phyloP scores from a whole-genome alignment of 1,140 invertebrate genomes.

The Littorina saxatilis region DNA sequence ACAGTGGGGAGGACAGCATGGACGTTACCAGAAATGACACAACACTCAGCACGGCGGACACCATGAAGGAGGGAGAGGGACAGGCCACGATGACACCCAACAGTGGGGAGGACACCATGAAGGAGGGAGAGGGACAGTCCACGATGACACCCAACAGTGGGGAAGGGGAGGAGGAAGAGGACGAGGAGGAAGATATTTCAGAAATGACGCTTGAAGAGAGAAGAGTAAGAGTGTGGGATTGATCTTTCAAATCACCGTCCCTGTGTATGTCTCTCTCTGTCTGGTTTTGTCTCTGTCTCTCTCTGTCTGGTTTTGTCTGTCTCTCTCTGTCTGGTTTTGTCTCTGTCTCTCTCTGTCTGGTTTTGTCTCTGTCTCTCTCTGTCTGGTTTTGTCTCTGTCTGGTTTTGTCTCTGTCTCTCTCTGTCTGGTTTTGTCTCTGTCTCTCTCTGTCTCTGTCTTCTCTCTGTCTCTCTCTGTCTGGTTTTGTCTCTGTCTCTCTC shows the following conservation, averaged over 20 bases:
- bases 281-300: neutral
- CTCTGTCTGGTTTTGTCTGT: neutral
- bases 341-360: neutral
- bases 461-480: too few relatives aligned
- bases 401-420: neutral
- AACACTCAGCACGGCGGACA: too few relatives aligned
- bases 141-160: too few relatives aligned
- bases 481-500: too few relatives aligned
- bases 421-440: too few relatives aligned
- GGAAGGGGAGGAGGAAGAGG: slow-evolving; percentile 19
- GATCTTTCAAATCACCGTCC: neutral
- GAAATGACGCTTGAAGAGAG: slow-evolving; percentile 46
- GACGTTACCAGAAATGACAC: too few relatives aligned
- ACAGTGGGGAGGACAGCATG: too few relatives aligned
- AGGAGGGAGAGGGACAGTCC: neutral
- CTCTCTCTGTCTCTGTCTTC: too few relatives aligned
- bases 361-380: neutral
- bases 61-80: neutral
- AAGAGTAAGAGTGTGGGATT: slow-evolving; percentile 17
- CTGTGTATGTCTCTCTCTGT: neutral
- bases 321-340: neutral
- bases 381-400: neutral
- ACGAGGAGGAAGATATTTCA: slow-evolving; percentile 38
- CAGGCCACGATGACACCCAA: neutral
- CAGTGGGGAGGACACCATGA: neutral